phyloP scores from a whole-genome alignment of 2,888 invertebrate species.

The Phengaris alcon region DNA sequence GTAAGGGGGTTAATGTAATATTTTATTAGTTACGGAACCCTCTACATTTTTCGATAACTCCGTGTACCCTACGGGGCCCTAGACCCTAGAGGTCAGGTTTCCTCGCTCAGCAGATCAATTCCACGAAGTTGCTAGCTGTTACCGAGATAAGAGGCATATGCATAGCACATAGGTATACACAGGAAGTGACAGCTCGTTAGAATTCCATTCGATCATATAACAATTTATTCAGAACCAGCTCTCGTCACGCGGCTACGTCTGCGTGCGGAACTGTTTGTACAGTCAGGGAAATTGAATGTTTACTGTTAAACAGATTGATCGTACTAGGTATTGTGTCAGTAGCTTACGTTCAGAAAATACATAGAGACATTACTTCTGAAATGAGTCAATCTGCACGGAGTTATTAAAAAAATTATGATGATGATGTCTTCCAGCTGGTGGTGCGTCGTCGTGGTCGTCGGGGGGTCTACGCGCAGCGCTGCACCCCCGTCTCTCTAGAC shows the following conservation, averaged over 20 bases:
- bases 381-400: too few species aligned
- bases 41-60: background rate
- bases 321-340: too few species aligned
- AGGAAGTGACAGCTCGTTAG: constrained; percentile 3
- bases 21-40: background rate
- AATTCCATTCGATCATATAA: background rate
- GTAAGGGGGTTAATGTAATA: background rate
- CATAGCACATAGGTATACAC: background rate
- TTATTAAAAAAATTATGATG: too few species aligned
- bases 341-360: too few species aligned
- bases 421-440: constrained; percentile 78
- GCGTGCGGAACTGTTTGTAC: too few species aligned
- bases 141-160: background rate
- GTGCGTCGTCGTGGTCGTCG: constrained; percentile 90
- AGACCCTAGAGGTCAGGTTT: background rate
- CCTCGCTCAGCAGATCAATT: background rate
- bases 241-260: background rate
- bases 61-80: background rate
- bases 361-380: too few species aligned
- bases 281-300: too few species aligned
- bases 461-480: constrained; percentile 90
- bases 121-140: background rate
- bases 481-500: constrained; percentile 92
- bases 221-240: background rate
- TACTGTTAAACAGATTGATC: too few species aligned